Conservation (phyloP, 1,140 invertebrate species). For the Platyscapa corneri region DNA sequence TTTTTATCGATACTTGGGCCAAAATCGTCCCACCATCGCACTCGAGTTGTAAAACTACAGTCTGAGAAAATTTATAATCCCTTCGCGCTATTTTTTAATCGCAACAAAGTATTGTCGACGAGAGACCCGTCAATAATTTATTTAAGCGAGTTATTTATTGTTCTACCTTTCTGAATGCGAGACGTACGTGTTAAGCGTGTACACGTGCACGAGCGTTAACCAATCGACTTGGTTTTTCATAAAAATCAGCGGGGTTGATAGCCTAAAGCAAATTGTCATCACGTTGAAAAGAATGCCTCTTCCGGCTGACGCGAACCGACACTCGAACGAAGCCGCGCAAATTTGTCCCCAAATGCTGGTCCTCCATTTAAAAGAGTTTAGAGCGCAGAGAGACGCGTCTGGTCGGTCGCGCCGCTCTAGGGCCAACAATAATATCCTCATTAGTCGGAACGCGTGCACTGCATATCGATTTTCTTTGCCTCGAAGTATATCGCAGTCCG, state of each 20-base stretch:
- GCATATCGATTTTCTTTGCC: conserved; percentile 29
- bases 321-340: neutral
- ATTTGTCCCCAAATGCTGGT: neutral
- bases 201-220: too few relatives aligned
- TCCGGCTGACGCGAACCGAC: neutral
- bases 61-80: neutral
- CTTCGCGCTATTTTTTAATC: too few relatives aligned
- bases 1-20: neutral
- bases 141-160: too few relatives aligned
- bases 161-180: too few relatives aligned
- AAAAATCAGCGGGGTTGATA: too few relatives aligned
- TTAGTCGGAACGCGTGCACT: conserved; percentile 20
- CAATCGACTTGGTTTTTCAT: too few relatives aligned
- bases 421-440: conserved; percentile 41
- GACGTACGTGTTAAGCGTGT: too few relatives aligned
- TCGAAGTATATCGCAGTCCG: neutral
- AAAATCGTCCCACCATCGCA: neutral
- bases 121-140: too few relatives aligned
- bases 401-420: neutral
- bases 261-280: too few relatives aligned
- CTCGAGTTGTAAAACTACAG: neutral
- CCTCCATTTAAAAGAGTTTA: neutral
- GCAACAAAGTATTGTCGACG: neutral
- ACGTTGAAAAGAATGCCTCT: too few relatives aligned
- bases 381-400: neutral